Percentiles rank a stretch among this genome's conserved stretches.
phyloP scores from a whole-genome alignment of 2,888 invertebrate species.

The Drosophila phalerata region DNA sequence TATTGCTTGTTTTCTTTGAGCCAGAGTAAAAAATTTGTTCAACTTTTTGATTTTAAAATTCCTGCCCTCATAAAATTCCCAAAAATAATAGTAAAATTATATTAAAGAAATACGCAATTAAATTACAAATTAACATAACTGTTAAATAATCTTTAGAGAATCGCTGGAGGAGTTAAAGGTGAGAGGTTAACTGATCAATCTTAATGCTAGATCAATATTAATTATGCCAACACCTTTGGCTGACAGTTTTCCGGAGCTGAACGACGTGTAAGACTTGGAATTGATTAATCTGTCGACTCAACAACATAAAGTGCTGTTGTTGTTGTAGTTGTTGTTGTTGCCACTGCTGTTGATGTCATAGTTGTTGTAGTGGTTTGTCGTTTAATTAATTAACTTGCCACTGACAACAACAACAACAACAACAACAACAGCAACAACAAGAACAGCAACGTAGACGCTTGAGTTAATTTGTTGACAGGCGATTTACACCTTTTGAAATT shows the following conservation, averaged over 20 bases:
- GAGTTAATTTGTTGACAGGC: slow-evolving; percentile 79
- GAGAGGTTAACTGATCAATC: slow-evolving; percentile 21
- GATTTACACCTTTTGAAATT: slow-evolving; percentile 65
- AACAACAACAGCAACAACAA: not conserved
- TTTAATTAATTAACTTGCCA: slow-evolving; percentile 69
- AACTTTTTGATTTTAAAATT: too few species aligned
- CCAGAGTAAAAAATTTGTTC: too few species aligned
- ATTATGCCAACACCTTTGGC: slow-evolving; percentile 73
- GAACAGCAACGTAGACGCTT: slow-evolving; percentile 31
- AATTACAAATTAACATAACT: slow-evolving; percentile 25
- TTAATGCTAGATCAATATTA: slow-evolving; percentile 73
- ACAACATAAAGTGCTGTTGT: slow-evolving; percentile 54
- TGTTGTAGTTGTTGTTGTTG: slow-evolving; percentile 31
- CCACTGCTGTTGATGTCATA: slow-evolving; percentile 10
- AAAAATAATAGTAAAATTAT: not conserved
- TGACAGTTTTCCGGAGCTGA: slow-evolving; percentile 59
- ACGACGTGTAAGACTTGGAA: slow-evolving; percentile 56
- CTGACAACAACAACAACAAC: slow-evolving; percentile 39
- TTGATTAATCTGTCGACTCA: slow-evolving; percentile 76
- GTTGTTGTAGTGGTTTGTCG: slow-evolving; percentile 50
- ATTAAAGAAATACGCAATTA: not conserved
- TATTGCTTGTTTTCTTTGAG: too few species aligned
- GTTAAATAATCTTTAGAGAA: slow-evolving; percentile 1
- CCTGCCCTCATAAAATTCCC: not conserved
- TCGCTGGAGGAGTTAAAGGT: not conserved